Evolutionary conservation across 1,140 invertebrate species (phyloP).

Genomic region (Brachionus rubens): DNA sequence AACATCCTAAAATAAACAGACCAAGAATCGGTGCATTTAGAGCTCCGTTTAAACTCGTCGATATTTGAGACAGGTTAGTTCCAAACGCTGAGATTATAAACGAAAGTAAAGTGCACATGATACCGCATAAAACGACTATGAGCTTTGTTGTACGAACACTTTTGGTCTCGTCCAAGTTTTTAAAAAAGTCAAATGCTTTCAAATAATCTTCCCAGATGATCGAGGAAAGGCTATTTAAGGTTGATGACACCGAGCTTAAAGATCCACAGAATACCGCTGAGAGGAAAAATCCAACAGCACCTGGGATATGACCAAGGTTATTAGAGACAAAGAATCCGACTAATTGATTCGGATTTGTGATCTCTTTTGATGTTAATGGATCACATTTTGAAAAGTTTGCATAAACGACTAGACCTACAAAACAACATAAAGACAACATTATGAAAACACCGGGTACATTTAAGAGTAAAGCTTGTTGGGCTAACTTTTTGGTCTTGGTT

Average conservation of each 20-base stretch:
- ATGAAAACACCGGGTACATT: constrained; percentile 30
- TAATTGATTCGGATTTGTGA: constrained; percentile 49
- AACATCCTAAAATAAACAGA: background rate
- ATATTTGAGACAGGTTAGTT: background rate
- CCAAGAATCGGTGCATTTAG: background rate
- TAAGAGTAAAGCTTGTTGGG: constrained; percentile 32
- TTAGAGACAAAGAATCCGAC: constrained; percentile 53
- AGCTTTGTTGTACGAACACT: constrained; percentile 49
- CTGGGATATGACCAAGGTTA: constrained; percentile 57
- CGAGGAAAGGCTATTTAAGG: constrained; percentile 78
- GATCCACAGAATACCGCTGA: constrained; percentile 55
- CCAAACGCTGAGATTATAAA: constrained; percentile 66
- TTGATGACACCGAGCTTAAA: constrained; percentile 64
- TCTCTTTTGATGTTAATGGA: constrained; percentile 6
- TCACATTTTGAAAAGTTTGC: constrained; percentile 47
- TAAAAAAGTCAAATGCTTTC: constrained; percentile 48
- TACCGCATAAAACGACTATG: constrained; percentile 68
- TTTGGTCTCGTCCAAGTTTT: background rate
- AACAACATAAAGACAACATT: constrained; percentile 18
- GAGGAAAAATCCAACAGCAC: constrained; percentile 58
- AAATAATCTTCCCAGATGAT: constrained; percentile 82
- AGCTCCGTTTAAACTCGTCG: background rate
- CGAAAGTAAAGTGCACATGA: constrained; percentile 65
- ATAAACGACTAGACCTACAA: constrained; percentile 47
- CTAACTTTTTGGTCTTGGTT: constrained; percentile 28